A percentile compares a stretch with the other conserved stretches of the same genome.
Evolutionary conservation across 2,888 invertebrate genomes (phyloP).

Genomic region (Agriopis aurantiaria): DNA sequence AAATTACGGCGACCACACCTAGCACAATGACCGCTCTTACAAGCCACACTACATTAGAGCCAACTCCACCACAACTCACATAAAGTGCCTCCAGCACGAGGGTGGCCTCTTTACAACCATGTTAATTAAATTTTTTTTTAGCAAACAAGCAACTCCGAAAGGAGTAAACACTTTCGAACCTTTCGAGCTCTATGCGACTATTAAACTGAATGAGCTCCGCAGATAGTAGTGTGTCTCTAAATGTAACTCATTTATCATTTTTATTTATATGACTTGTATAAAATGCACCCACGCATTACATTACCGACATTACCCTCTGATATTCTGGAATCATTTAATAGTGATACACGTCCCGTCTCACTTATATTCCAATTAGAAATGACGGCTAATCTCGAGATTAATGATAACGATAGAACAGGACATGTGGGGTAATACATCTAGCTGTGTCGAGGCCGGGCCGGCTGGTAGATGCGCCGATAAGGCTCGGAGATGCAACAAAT

Average conservation of each 20-base stretch:
- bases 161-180: conserved; percentile 34
- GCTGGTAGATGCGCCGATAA: conserved; percentile 66
- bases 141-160: too few species aligned
- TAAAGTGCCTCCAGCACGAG: conserved; percentile 21
- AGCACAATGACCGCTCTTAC: conserved; percentile 35
- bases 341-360: conserved; percentile 60
- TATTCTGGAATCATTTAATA: conserved; percentile 48
- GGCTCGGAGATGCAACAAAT: conserved; percentile 57
- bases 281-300: conserved; percentile 41
- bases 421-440: conserved; percentile 71
- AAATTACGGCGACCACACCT: conserved; percentile 34
- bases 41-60: conserved; percentile 29
- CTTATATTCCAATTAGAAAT: conserved; percentile 76
- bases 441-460: conserved; percentile 54
- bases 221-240: conserved; percentile 41
- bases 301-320: conserved; percentile 33
- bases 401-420: conserved; percentile 67
- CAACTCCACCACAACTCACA: conserved; percentile 28
- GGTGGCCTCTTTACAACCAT: conserved; percentile 40
- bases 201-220: conserved; percentile 35
- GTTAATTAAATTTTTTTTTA: conserved; percentile 45
- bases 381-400: conserved; percentile 70
- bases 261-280: conserved; percentile 42
- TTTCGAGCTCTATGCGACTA: conserved; percentile 34
- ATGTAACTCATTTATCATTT: conserved; percentile 44